Percentiles rank a stretch among this genome's conserved stretches.
Evolutionary conservation across 2,888 invertebrate genomes (phyloP).

Genomic region (Mechanitis mazaeus): DNA sequence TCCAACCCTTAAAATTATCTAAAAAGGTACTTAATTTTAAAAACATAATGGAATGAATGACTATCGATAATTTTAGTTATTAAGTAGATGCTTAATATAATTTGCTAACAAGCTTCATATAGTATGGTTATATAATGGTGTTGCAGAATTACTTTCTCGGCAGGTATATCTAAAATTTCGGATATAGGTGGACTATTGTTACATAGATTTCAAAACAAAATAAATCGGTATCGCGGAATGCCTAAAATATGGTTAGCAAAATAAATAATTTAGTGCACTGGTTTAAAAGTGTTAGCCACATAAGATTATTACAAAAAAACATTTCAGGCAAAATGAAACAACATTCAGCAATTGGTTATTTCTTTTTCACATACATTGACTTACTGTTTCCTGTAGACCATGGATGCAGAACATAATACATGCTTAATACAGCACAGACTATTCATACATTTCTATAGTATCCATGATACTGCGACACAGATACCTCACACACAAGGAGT

Average conservation of each 20-base stretch:
- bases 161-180: constrained; percentile 11
- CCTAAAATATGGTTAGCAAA: constrained; percentile 45
- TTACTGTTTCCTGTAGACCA: constrained; percentile 86
- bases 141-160: constrained; percentile 18
- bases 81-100: constrained; percentile 20
- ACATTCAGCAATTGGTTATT: constrained; percentile 51
- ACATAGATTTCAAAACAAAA: constrained; percentile 13
- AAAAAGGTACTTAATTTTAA: neutral
- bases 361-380: constrained; percentile 74
- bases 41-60: neutral
- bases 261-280: constrained; percentile 55
- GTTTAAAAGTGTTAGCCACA: constrained; percentile 67
- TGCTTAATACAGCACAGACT: constrained; percentile 69
- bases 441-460: constrained; percentile 46
- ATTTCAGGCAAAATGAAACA: constrained; percentile 59
- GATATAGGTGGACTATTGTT: constrained; percentile 19
- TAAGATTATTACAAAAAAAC: constrained; percentile 56
- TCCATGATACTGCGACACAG: constrained; percentile 14
- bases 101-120: constrained; percentile 27
- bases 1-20: neutral
- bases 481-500: constrained; percentile 61
- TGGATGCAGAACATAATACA: constrained; percentile 76
- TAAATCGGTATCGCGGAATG: constrained; percentile 13
- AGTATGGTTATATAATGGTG: constrained; percentile 15
- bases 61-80: constrained; percentile 29